Percentiles rank a stretch among this genome's conserved stretches.
Evolutionary conservation across 2,797 vertebrate species (phyloP).

Genomic region (Acanthopagrus latus): DNA sequence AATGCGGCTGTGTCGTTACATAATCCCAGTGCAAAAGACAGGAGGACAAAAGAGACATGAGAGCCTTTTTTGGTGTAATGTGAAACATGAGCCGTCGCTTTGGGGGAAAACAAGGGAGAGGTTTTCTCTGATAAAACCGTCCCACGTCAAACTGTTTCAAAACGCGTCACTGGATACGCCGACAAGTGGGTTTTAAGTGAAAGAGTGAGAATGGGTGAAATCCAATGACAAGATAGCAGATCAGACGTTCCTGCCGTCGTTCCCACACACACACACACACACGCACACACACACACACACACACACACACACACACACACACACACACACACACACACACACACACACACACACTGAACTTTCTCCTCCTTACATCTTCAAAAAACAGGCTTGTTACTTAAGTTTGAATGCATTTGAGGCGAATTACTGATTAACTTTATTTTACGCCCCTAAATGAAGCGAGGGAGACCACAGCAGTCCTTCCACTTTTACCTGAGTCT

Average conservation of each 20-base stretch:
- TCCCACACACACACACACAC: constrained; percentile 29
- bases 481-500: no score
- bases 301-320: no score
- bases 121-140: constrained; percentile 5
- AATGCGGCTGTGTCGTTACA: background rate
- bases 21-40: constrained; percentile 7
- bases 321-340: constrained; percentile 28
- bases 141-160: constrained; percentile 13
- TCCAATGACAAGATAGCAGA: constrained; percentile 22
- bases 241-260: constrained; percentile 11
- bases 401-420: no score
- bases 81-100: constrained; percentile 55
- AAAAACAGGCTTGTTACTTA: no score
- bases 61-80: constrained; percentile 33
- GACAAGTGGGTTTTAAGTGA: constrained; percentile 21
- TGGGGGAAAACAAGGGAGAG: background rate
- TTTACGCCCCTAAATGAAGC: no score
- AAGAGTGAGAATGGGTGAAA: constrained; percentile 14
- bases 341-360: constrained; percentile 2
- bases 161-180: constrained; percentile 37
- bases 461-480: no score
- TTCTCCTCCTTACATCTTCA: no score
- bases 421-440: no score
- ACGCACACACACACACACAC: no score
- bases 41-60: constrained; percentile 20